Evolutionary conservation across 2,888 invertebrate species (phyloP).

Genomic region (Osedax frankpressi): DNA sequence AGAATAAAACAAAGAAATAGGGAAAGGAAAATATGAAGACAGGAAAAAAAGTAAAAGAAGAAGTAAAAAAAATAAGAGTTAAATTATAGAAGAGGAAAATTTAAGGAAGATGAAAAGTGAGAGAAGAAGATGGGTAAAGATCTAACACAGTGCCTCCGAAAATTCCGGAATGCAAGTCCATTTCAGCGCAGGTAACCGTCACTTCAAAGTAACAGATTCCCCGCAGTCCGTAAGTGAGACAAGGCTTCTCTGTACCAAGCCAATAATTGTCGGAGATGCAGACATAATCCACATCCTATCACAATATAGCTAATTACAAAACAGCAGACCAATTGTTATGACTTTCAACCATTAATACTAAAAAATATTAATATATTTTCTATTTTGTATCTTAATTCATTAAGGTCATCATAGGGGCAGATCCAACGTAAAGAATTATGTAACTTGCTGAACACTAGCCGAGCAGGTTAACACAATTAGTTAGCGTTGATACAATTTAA

Average conservation of each 20-base stretch:
- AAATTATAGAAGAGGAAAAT: no score
- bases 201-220: constrained; percentile 81
- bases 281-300: constrained; percentile 68
- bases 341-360: not conserved
- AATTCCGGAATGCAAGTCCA: constrained; percentile 89
- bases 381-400: not conserved
- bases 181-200: constrained; percentile 72
- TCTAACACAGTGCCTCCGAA: constrained; percentile 84
- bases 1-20: no score
- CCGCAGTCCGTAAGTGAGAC: constrained; percentile 86
- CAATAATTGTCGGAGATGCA: constrained; percentile 98
- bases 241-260: constrained; percentile 90
- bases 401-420: not conserved
- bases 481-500: no score
- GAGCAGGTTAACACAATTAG: no score
- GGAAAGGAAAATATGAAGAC: no score
- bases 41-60: no score
- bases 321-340: not conserved
- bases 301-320: constrained; percentile 25
- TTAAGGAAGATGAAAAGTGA: no score
- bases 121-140: no score
- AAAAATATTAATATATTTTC: not conserved
- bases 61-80: no score
- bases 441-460: no score
- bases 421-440: not conserved